Percentiles rank a stretch among this genome's conserved stretches.
phyloP scores from a whole-genome alignment of 30 jellyfish, hydroid and myxozoan species.

The Phacellophora camtschatica region DNA sequence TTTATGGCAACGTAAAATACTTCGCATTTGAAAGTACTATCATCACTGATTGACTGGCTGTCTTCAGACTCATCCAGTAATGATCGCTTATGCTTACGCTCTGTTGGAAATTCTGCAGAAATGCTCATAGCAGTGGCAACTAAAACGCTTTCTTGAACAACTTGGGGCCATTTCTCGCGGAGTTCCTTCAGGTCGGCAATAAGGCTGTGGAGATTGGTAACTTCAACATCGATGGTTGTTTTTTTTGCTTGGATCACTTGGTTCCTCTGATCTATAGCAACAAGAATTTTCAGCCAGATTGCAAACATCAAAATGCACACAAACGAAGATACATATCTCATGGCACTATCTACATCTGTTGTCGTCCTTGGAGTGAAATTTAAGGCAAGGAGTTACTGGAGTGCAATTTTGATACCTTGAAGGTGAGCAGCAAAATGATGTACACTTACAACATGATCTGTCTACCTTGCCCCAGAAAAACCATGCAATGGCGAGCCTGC shows the following conservation, averaged over 20 bases:
- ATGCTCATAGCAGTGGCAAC: constrained; percentile 46
- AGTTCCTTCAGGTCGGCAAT: constrained; percentile 41
- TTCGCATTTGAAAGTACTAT: constrained; percentile 34
- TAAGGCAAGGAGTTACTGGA: constrained; percentile 27
- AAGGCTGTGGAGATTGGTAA: constrained; percentile 49
- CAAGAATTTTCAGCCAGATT: constrained; percentile 40
- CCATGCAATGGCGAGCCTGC: constrained; percentile 40
- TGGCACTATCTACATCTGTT: background rate
- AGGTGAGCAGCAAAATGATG: constrained; percentile 22
- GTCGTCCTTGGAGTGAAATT: constrained; percentile 14
- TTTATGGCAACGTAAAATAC: constrained; percentile 29
- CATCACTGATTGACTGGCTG: constrained; percentile 38
- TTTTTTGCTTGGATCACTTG: constrained; percentile 38
- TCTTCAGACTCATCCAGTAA: constrained; percentile 28
- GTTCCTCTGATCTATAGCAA: constrained; percentile 41
- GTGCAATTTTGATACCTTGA: constrained; percentile 11
- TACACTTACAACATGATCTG: constrained; percentile 27
- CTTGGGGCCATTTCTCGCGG: constrained; percentile 46
- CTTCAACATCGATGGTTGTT: constrained; percentile 41
- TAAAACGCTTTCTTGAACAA: constrained; percentile 31
- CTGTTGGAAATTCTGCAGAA: constrained; percentile 35
- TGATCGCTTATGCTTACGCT: constrained; percentile 13
- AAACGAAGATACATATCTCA: constrained; percentile 20
- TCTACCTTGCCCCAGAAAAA: constrained; percentile 39
- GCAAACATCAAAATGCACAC: constrained; percentile 40